Evolutionary conservation across 2,797 vertebrate genomes (phyloP).

Genomic region (Mastacembelus armatus): DNA sequence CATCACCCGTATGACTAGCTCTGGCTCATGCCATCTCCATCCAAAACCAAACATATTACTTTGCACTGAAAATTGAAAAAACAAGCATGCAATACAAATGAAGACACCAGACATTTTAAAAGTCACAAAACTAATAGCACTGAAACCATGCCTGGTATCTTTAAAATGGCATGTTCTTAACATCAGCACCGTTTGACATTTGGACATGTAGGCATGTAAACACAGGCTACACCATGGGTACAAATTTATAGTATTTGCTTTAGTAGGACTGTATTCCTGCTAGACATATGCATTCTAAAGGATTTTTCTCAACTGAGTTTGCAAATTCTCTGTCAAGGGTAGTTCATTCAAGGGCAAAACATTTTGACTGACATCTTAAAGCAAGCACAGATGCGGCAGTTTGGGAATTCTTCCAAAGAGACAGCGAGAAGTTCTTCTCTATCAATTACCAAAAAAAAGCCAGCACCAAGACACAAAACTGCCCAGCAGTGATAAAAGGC

Average conservation of each 20-base stretch:
- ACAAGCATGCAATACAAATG: slow-evolving; percentile 1
- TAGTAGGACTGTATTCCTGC: slow-evolving; percentile 13
- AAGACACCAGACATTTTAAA: background rate
- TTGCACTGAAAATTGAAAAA: too few species aligned
- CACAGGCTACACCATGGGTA: background rate
- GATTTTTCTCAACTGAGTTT: slow-evolving; percentile 28
- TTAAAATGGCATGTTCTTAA: background rate
- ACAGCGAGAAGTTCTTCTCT: slow-evolving; percentile 18
- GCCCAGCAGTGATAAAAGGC: background rate
- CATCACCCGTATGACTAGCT: slow-evolving; percentile 40
- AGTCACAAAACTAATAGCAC: background rate
- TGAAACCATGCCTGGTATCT: background rate
- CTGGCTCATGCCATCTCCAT: slow-evolving; percentile 33
- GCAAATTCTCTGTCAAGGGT: slow-evolving; percentile 43
- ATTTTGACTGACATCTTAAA: slow-evolving; percentile 51
- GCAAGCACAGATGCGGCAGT: slow-evolving; percentile 37
- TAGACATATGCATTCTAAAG: slow-evolving; percentile 34
- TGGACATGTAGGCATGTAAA: slow-evolving; percentile 14
- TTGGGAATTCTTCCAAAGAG: slow-evolving; percentile 39
- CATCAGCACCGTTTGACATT: background rate
- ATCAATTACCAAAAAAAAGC: slow-evolving; percentile 20
- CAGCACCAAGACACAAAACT: slow-evolving; percentile 11
- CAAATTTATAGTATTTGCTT: background rate
- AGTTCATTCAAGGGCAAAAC: slow-evolving; percentile 51
- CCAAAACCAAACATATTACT: slow-evolving; percentile 39